Evolutionary conservation across 2,888 invertebrate genomes (phyloP).

Genomic region (Cybosia mesomella): DNA sequence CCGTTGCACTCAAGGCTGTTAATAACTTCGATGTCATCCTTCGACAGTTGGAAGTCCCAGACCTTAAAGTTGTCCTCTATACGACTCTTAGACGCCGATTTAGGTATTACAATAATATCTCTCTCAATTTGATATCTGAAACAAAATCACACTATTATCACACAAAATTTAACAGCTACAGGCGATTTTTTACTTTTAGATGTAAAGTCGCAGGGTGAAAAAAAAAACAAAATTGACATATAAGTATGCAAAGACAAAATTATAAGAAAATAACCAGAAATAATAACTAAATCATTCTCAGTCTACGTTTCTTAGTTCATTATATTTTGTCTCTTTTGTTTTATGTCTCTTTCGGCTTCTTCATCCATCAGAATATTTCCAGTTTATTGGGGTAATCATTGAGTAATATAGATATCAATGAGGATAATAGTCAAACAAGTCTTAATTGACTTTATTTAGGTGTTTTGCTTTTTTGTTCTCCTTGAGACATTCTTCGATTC

Average conservation of each 20-base stretch:
- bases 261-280: no score
- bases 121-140: conserved; percentile 73
- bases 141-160: neutral
- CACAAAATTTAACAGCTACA: neutral
- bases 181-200: no score
- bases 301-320: no score
- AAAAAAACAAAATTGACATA: no score
- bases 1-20: conserved; percentile 89
- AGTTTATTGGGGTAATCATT: no score
- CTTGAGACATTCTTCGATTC: neutral
- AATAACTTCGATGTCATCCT: conserved; percentile 85
- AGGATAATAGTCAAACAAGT: neutral
- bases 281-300: no score
- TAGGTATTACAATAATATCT: conserved; percentile 86
- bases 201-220: no score
- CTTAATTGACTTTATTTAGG: neutral
- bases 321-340: no score
- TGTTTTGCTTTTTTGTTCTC: neutral
- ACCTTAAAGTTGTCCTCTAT: conserved; percentile 85
- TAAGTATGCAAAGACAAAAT: no score
- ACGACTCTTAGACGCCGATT: conserved; percentile 82
- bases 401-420: no score
- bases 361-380: no score
- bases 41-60: conserved; percentile 82
- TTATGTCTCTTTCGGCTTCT: no score